These are phyloP conservation scores for Gymnopithys bicolor DNA, from an alignment of 2,797 vertebrate species.

Conservation along the genomic window DNA sequence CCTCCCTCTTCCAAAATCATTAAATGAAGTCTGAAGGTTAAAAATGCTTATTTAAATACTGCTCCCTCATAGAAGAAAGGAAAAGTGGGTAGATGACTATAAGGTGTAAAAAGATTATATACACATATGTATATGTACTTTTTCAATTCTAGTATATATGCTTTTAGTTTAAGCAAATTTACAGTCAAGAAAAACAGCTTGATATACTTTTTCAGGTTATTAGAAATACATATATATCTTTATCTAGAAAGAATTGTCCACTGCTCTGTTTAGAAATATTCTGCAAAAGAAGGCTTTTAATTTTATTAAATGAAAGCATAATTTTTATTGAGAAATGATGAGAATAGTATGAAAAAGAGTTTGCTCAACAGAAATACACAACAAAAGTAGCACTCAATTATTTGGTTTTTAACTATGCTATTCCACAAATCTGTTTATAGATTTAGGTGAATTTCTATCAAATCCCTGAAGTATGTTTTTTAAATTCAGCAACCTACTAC, in stretches of 20 bases:
- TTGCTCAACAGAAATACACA: background rate
- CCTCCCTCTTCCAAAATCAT: background rate
- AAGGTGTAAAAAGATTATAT: background rate
- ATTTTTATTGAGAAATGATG: background rate
- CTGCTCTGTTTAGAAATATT: background rate
- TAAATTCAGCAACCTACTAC: background rate
- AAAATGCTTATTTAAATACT: background rate
- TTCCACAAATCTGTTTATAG: background rate
- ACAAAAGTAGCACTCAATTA: background rate
- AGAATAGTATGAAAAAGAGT: background rate
- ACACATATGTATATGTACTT: background rate
- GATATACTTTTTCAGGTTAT: background rate
- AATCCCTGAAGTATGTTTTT: background rate
- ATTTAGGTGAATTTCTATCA: background rate
- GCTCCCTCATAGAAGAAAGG: background rate
- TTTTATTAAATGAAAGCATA: background rate
- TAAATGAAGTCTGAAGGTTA: background rate
- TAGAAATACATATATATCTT: background rate
- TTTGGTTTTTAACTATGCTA: accelerated
- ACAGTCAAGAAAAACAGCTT: background rate
- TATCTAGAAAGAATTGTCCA: background rate
- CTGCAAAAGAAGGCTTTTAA: background rate
- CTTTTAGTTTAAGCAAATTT: background rate
- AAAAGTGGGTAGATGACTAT: background rate
- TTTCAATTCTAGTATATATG: background rate